These are phyloP conservation scores for Psilopsiagon aurifrons DNA, from an alignment of 2,113 vertebrate species.

Conservation along the genomic window DNA sequence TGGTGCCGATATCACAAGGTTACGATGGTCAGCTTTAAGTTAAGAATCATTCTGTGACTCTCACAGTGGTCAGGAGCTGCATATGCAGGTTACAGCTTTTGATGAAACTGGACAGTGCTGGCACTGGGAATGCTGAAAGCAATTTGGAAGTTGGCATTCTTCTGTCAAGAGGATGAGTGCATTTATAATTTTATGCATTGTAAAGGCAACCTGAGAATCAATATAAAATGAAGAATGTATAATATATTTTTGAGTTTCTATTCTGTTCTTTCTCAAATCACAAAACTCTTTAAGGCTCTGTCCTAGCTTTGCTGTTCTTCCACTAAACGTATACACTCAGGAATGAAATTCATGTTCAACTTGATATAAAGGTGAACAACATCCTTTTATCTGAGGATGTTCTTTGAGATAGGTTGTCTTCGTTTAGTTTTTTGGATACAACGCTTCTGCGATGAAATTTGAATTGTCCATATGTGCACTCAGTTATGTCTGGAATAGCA, in stretches of 20 bases:
- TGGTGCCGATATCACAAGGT: not conserved
- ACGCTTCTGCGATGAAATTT: not conserved
- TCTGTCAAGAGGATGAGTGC: slow-evolving; percentile 1
- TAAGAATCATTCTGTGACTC: slow-evolving; percentile 31
- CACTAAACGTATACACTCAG: not conserved
- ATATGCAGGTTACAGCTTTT: slow-evolving; percentile 52
- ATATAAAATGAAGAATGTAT: slow-evolving; percentile 17
- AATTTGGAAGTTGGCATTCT: not conserved
- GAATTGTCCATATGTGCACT: not conserved
- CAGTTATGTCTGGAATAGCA: not conserved
- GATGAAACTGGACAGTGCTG: slow-evolving; percentile 50
- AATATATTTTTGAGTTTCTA: not conserved
- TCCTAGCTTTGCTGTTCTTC: not conserved
- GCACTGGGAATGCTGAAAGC: slow-evolving; percentile 8
- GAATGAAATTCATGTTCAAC: not conserved
- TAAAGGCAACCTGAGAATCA: not conserved
- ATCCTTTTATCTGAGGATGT: not conserved
- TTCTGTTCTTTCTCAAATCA: not conserved
- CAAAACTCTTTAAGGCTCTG: not conserved
- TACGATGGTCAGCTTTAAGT: slow-evolving; percentile 24
- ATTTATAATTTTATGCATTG: slow-evolving; percentile 38
- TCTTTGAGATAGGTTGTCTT: not conserved
- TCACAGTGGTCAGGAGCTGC: slow-evolving; percentile 20
- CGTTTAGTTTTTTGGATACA: not conserved
- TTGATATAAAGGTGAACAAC: not conserved